Base-by-base conservation (phyloP, 2,888 invertebrate species). In the Zygaena filipendulae region DNA sequence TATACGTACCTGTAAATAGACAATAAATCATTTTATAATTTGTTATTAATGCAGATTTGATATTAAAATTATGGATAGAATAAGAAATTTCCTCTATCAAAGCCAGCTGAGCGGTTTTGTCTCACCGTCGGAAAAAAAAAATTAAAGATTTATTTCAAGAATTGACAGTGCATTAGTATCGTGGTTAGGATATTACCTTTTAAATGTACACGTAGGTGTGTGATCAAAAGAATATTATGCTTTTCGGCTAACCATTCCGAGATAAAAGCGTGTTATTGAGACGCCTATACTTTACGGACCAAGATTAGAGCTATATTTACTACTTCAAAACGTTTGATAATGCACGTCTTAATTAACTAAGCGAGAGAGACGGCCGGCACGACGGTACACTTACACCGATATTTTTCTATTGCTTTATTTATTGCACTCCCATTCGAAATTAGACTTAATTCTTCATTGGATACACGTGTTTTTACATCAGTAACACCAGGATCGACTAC, bases 341-440 rank as follows among this genome's bases (percentile, higher is more conserved):
- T 74, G 68, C 72, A 75, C 72, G 77, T 79, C 79, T 79, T 79
- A 77, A 79, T 79, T 79, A 79, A 77, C 74, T 59, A 59, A 70
- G 68, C 70, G 69, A 64, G 69, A 61, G 64, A 53, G 54, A 49
- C n/a, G 42, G 47, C 57, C 42, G 38, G 54, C 58, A 60, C 62
- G 43, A 49, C 39, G 47, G 45, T 40, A 51, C 42, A 35, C 39
- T 41, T 40, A 42, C 42, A 41, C 45, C 45, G 41, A 42, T n/a
- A 42, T 38, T 39, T 40, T 39, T 34, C 29, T 30, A 31, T 43
- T 32, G 32, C 49, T 42, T 29, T 49, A 43, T 21, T 0, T 1
- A n/a, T n/a, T n/a, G n/a, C n/a, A n/a, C n/a, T n/a, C n/a, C n/a
- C n/a, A n/a, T n/a, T n/a, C n/a, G n/a, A n/a, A n/a, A n/a, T n/a